Conservation (phyloP, 2,888 invertebrate species). For the Hypomecis punctinalis region DNA sequence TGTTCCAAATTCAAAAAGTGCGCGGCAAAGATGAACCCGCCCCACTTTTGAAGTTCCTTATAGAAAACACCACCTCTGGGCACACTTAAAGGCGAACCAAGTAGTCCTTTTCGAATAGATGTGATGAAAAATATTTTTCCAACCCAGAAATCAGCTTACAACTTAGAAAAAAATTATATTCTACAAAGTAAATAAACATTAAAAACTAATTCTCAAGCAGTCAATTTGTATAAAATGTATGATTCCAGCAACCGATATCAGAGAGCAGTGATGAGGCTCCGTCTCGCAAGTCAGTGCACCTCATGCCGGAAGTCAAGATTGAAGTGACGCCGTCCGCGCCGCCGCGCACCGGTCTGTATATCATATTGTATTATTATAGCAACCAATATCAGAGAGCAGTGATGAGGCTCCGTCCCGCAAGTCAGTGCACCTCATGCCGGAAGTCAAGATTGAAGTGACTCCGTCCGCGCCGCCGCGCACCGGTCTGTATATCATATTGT, state of each 20-base stretch:
- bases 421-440: constrained; percentile 49
- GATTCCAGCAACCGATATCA: constrained; percentile 75
- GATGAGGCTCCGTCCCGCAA: constrained; percentile 72
- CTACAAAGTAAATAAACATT: no score
- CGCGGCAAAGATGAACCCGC: no score
- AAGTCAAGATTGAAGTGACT: constrained; percentile 51
- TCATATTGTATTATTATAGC: constrained; percentile 54
- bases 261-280: constrained; percentile 80
- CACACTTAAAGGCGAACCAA: no score
- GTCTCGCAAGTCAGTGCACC: constrained; percentile 57
- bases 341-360: constrained; percentile 61
- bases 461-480: constrained; percentile 72
- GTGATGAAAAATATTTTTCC: no score
- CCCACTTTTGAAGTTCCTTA: no score
- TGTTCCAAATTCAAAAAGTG: no score
- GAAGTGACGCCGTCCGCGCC: constrained; percentile 69
- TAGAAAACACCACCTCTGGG: no score
- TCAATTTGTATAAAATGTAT: no score
- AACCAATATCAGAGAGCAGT: constrained; percentile 81
- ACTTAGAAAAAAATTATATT: no score
- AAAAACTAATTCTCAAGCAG: no score
- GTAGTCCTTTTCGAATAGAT: no score
- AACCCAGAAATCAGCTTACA: no score
- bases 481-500: constrained; percentile 49
- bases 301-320: constrained; percentile 43